Evolutionary conservation across 2,797 vertebrate genomes (phyloP).

Genomic region (Gymnodraco acuticeps): DNA sequence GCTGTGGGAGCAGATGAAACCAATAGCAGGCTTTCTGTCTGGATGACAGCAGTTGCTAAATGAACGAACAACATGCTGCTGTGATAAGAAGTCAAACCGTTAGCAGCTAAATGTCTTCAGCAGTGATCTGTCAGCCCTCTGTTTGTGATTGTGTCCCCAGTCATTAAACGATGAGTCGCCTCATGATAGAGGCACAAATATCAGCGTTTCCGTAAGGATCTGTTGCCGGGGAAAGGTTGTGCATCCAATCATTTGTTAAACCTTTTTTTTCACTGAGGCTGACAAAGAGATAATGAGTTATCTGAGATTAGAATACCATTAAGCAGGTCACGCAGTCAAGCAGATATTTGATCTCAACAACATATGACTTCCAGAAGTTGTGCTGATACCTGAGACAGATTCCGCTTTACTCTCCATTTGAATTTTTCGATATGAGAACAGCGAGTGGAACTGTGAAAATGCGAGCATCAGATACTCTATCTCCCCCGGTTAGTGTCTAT

Average conservation of each 20-base stretch:
- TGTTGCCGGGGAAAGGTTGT: conserved; percentile 46
- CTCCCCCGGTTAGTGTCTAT: conserved; percentile 72
- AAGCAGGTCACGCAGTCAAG: conserved; percentile 64
- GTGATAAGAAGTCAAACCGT: conserved; percentile 36
- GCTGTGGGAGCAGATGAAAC: conserved; percentile 74
- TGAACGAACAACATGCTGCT: conserved; percentile 45
- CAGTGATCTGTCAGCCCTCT: conserved; percentile 37
- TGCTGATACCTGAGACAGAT: conserved; percentile 80
- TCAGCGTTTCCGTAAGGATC: conserved; percentile 22
- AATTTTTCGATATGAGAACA: conserved; percentile 75
- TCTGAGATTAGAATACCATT: conserved; percentile 74
- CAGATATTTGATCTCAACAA: conserved; percentile 77
- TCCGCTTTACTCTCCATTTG: conserved; percentile 68
- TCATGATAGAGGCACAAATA: conserved; percentile 25
- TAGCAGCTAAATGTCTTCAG: conserved; percentile 37
- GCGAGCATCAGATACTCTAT: conserved; percentile 78
- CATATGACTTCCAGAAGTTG: conserved; percentile 72
- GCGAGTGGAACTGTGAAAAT: conserved; percentile 75
- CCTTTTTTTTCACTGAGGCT: conserved; percentile 50
- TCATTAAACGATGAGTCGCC: conserved; percentile 7
- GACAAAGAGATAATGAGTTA: conserved; percentile 69
- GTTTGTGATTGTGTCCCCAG: conserved; percentile 37
- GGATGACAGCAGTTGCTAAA: conserved; percentile 46
- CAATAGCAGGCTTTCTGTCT: conserved; percentile 62
- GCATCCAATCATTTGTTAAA: conserved; percentile 44